Evolutionary conservation across 2,797 vertebrate genomes (phyloP).

Genomic region (Bradypus variegatus): DNA sequence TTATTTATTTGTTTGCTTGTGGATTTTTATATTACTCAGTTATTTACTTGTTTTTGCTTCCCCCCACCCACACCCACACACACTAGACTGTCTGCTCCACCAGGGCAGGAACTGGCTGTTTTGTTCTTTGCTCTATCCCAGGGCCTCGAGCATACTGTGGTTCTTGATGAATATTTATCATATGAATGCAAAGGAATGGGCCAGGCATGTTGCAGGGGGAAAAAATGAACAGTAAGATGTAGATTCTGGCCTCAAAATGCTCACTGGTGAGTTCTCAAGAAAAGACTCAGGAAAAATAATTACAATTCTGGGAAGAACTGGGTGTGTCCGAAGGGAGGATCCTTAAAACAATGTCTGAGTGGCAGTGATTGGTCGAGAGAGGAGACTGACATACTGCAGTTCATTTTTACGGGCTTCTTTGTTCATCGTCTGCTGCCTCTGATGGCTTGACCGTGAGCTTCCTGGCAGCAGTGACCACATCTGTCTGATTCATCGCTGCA

Average conservation of each 20-base stretch:
- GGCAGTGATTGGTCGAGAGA: neutral
- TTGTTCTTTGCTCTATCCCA: neutral
- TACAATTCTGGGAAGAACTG: neutral
- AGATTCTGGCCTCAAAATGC: neutral
- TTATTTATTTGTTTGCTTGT: neutral
- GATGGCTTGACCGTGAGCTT: no score
- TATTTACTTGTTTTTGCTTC: neutral
- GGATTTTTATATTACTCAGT: neutral
- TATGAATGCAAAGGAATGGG: neutral
- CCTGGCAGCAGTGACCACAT: neutral
- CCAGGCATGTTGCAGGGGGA: neutral
- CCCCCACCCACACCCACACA: neutral
- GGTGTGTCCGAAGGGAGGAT: neutral
- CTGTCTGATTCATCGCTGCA: neutral
- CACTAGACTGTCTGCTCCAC: neutral
- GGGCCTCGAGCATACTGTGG: no score
- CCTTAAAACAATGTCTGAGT: neutral
- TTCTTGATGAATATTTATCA: neutral
- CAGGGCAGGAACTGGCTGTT: neutral
- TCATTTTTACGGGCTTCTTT: neutral
- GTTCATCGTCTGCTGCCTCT: neutral
- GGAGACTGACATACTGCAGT: accelerated
- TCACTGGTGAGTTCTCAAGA: neutral
- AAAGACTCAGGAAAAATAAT: neutral
- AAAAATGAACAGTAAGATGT: neutral